Evolutionary conservation across 2,888 invertebrate genomes (phyloP).

Genomic region (Scotopteryx bipunctaria): DNA sequence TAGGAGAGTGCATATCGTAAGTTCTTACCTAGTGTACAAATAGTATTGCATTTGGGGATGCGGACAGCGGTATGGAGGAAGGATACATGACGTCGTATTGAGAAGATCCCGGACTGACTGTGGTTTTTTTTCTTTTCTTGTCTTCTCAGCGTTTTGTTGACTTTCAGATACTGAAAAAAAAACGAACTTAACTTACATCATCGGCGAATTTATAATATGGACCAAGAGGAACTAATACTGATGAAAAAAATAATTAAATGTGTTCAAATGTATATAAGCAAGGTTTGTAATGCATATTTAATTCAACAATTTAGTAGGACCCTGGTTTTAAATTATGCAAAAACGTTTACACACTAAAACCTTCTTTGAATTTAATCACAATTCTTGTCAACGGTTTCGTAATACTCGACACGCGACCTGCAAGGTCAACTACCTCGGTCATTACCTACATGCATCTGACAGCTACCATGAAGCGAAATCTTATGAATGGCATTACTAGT

Average conservation of each 20-base stretch:
- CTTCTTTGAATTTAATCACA: constrained; percentile 12
- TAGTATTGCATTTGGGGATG: constrained; percentile 93
- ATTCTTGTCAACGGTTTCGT: constrained; percentile 17
- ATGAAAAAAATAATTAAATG: background rate
- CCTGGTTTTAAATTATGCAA: background rate
- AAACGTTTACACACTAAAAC: constrained; percentile 6
- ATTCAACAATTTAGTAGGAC: too few relatives aligned
- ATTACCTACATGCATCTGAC: background rate
- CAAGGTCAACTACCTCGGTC: constrained; percentile 20
- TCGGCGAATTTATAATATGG: too few relatives aligned
- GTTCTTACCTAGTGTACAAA: constrained; percentile 88
- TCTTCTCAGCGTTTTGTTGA: constrained; percentile 55
- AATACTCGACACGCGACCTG: constrained; percentile 26
- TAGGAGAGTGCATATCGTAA: too few relatives aligned
- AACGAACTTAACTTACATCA: constrained; percentile 23
- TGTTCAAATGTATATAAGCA: too few relatives aligned
- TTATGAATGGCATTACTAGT: background rate
- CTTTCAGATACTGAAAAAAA: constrained; percentile 66
- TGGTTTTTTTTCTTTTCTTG: constrained; percentile 69
- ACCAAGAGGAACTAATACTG: too few relatives aligned
- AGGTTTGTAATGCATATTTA: too few relatives aligned
- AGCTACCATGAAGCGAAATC: background rate
- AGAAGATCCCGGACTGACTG: constrained; percentile 86
- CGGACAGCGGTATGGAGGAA: constrained; percentile 91
- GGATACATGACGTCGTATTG: constrained; percentile 91